Base-by-base conservation (phyloP, 2,797 vertebrate species). In the Sphenodon punctatus region DNA sequence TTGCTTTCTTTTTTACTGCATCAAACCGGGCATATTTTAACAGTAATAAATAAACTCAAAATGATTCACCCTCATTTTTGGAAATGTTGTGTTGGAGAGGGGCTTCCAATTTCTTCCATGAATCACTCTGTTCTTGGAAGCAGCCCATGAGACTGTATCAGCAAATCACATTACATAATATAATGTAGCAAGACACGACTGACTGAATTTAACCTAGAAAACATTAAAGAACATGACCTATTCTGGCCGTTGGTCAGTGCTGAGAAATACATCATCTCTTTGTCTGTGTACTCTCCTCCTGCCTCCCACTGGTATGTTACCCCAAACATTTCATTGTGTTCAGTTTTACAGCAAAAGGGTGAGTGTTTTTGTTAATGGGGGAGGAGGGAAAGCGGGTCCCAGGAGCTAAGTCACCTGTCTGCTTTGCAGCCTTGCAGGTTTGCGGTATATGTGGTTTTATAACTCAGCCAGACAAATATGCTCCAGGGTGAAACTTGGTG, bases 101-200 rank as follows among this genome's bases (percentile, higher is more conserved):
- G 64, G 85, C 87, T 90, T 91, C 85, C 75, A 85, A 55, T 89
- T 91, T 85, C 85, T 75, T 85, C 82, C 89, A 80, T 92, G 90
- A 92, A 81, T 93, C 89, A 91, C 83, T 70, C 82, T 88, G 91
- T 89, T 93, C 85, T 92, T 87, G 88, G 67, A 85, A 90, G 78
- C 88, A 89, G 80, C 77, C 87, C 87, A 86, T 92, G 92, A 88
- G 82, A 87, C 69, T 80, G 0, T 82, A 91, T 90, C 88, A 87
- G 83, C 85, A 84, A 88, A 93, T 92, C 89, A 85, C 69, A 80
- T 91, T 91, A 85, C 69, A 76, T 90, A 85, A 88, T 82, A 82
- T 91, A 88, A 93, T 87, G 45, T 76, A 93, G 90, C 74, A 78
- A 91, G 91, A 90, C 90, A 85, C 67, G 88, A 91, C 65, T 72